phyloP scores from a whole-genome alignment of 1,140 invertebrate species.

The Rhyzopertha dominica region DNA sequence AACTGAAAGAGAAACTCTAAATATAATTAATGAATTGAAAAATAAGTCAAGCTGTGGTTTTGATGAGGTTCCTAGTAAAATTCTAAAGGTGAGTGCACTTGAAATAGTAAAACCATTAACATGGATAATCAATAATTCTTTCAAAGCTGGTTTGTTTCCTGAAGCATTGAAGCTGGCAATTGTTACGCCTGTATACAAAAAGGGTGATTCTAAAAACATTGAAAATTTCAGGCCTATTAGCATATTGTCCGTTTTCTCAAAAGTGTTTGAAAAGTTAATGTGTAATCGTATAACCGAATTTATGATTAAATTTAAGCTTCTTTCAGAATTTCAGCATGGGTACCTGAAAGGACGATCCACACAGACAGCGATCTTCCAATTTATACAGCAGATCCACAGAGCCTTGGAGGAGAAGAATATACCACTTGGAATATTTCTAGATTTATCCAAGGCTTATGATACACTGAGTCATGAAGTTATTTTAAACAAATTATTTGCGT shows the following conservation, averaged over 20 bases:
- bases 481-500: constrained; percentile 2
- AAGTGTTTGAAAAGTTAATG: constrained; percentile 3
- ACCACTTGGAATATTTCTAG: background rate
- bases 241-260: constrained; percentile 5
- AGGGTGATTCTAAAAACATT: background rate
- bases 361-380: constrained; percentile 6
- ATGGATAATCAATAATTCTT: constrained; percentile 9
- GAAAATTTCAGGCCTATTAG: constrained; percentile 10
- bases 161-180: constrained; percentile 5
- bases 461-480: constrained; percentile 2
- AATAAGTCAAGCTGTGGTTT: constrained; percentile 14
- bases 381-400: constrained; percentile 4
- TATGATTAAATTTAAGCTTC: background rate
- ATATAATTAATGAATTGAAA: constrained; percentile 1
- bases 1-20: constrained; percentile 7
- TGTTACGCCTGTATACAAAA: constrained; percentile 6
- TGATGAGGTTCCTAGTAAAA: constrained; percentile 13
- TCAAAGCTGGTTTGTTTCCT: constrained; percentile 6
- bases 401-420: constrained; percentile 3
- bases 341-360: constrained; percentile 11
- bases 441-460: constrained; percentile 10
- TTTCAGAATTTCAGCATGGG: constrained; percentile 5
- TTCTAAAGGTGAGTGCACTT: background rate
- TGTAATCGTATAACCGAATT: background rate
- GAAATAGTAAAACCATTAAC: constrained; percentile 1